Evolutionary conservation across 53 echinoderm and acorn worm species (phyloP).

Genomic region (Antedon mediterranea): DNA sequence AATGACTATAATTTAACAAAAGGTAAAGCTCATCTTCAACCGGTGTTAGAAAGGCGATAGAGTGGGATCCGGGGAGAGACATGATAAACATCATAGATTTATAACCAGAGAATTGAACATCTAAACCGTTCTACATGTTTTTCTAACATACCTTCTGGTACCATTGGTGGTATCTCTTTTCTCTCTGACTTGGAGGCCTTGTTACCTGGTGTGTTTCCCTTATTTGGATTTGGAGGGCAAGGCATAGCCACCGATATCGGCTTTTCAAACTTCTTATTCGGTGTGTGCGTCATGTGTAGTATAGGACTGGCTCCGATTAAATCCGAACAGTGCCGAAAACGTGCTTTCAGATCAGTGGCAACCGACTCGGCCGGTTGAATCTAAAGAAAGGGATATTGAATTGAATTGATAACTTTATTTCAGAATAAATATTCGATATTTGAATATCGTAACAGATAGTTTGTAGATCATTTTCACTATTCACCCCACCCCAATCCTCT

Average conservation of each 20-base stretch:
- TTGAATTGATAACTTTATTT: too few species aligned
- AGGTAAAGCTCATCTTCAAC: too few species aligned
- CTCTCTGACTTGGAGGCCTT: not conserved
- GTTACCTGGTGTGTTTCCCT: conserved; percentile 13
- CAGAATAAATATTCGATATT: too few species aligned
- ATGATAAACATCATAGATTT: too few species aligned
- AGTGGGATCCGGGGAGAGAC: too few species aligned
- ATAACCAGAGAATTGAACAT: too few species aligned
- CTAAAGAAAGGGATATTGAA: conserved; percentile 20
- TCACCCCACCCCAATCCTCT: not conserved
- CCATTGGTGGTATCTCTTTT: not conserved
- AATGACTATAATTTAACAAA: too few species aligned
- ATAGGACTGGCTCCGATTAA: conserved; percentile 83
- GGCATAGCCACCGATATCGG: conserved; percentile 68
- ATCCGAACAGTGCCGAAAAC: conserved; percentile 77
- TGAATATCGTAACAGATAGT: too few species aligned
- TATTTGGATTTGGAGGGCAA: conserved; percentile 84
- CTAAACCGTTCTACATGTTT: too few species aligned
- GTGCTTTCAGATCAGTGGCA: conserved; percentile 60
- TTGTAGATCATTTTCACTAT: not conserved
- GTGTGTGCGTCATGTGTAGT: conserved; percentile 59
- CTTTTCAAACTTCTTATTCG: conserved; percentile 52
- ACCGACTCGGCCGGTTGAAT: conserved; percentile 85
- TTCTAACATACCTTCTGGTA: not conserved
- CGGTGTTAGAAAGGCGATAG: too few species aligned